Base-by-base conservation (phyloP, 2,113 vertebrate species). In the Choloepus hoffmanni region DNA sequence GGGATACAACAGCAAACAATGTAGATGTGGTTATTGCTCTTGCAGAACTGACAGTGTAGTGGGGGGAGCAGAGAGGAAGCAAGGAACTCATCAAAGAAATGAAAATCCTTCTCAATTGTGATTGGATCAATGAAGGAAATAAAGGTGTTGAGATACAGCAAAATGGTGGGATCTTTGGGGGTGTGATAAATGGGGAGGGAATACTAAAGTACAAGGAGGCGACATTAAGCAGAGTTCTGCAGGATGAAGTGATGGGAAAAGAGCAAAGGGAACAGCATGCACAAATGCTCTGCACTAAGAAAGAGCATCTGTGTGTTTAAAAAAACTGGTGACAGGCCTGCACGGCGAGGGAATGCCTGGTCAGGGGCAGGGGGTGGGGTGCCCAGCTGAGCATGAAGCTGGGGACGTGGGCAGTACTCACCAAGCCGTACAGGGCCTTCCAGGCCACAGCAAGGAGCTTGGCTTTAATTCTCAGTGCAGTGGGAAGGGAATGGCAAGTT, bases 381-480 rank as follows among this genome's bases (percentile, higher is more conserved):
- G 1, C 28, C 7, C 26, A 23, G 19, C 55, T 68, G 16, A 63
- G 48, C 60, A 21, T 28, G 26, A 76, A 68, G 91, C 65, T 63
- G 10, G 36, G 72, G n/a, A 62, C 30, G 19, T 28, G 26, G 14
- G 18, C 26, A 62, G 67, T 50, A n/a, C 15, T 60, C 63, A 6
- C 50, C 55, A 65, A 36, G 43, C 48, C 85, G 76, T 28, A 9
- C 50, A 65, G 76, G 36, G 26, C 33, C 70, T 55, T 36, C 9
- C 14, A 10, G 40, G 40, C 40, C 55, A 62, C 3, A 24, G 19
- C 18, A 8, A 16, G 55, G 74, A 60, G 65, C 58, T 40, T 55
- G n/a, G 26, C 63, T 93, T 94, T 92, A 76, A 78, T 63, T 84
- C n/a, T 83, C 60, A 92, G 78, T 28, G 10, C 68, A 21, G 50